These are phyloP conservation scores for Morinoia aosen DNA, from an alignment of 2,888 invertebrate genomes.

Conservation along the genomic window DNA sequence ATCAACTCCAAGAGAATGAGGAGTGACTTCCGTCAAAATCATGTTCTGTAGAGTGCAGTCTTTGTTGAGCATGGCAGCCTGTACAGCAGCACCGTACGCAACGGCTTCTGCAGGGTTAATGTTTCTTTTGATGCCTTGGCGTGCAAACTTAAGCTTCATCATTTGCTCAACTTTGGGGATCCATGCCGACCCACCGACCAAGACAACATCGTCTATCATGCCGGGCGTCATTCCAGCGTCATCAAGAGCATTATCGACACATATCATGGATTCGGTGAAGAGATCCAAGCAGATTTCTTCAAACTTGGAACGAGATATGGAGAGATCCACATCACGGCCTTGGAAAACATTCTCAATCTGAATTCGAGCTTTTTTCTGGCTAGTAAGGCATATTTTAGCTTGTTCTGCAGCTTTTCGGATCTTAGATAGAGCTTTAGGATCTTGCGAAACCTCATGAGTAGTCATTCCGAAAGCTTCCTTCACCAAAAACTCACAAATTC, in stretches of 20 bases:
- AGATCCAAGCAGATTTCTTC: not conserved
- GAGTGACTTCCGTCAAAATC: not conserved
- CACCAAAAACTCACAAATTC: not conserved
- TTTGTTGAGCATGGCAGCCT: constrained; percentile 73
- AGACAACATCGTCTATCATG: constrained; percentile 73
- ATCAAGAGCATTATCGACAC: constrained; percentile 69
- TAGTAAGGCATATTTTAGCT: not conserved
- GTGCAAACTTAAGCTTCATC: constrained; percentile 77
- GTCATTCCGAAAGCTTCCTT: not conserved
- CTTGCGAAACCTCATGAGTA: not conserved
- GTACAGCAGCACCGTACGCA: constrained; percentile 78
- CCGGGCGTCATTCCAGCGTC: too few species aligned
- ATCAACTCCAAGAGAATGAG: not conserved
- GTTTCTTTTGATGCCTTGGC: constrained; percentile 77
- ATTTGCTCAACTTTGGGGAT: constrained; percentile 82
- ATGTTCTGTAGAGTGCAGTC: not conserved
- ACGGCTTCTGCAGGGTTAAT: constrained; percentile 84
- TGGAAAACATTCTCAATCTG: not conserved
- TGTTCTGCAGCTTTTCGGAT: too few species aligned
- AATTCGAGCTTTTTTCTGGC: not conserved
- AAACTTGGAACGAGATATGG: not conserved
- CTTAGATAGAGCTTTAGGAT: not conserved
- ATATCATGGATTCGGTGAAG: not conserved
- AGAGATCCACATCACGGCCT: not conserved
- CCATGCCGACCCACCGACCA: constrained; percentile 83